Evolutionary conservation across 2,113 vertebrate species (phyloP), one percentile per base, ranked within the genome.

Genomic region (Platanista minor): DNA sequence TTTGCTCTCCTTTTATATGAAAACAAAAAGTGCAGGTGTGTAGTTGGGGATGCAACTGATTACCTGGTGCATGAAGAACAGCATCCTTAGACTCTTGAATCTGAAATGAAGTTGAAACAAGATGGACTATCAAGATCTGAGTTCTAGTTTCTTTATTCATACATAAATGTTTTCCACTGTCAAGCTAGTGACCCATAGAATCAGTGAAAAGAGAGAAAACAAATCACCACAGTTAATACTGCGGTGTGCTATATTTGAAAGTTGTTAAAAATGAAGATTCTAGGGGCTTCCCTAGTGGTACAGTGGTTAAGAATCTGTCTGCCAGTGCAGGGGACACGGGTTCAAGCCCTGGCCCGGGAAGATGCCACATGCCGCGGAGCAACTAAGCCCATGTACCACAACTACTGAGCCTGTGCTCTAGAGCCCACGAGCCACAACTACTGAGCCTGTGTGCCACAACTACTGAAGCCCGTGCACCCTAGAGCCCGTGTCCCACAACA

Each of bases 91-190:
- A 23, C 41, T 62, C 64, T 9, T 8, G 20, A 91, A 46, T 0
- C 6, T 29, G 3, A 84, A 5, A 3, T 64, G 6, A 43, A 25
- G 8, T n/a, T 25, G 41, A 41, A 92, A 95, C 2, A 33, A 86
- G 25, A 67, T 0, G 2, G 1, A 15, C 10, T 2, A 1, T 43
- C 13, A 52, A 71, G 18, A 5, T 5, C 29, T 52, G 23, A 86
- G 43, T 54, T 72, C 54, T 36, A 57, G 7, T 66, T 64, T 52
- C 10, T 74, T 54, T 71, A 43, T 62, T 64, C 87, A 49, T 66
- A n/a, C 1, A 39, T 52, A 64, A 1, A 67, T 31, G 10, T 27
- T 78, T 90, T 46, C 18, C 2, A 10, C 6, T 64, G 3, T 20
- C 52, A 74, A 89, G 21, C 1, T 31, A 21, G n/a, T 86, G 62